phyloP scores from a whole-genome alignment of 1,140 invertebrate species.

The Ruditapes philippinarum region DNA sequence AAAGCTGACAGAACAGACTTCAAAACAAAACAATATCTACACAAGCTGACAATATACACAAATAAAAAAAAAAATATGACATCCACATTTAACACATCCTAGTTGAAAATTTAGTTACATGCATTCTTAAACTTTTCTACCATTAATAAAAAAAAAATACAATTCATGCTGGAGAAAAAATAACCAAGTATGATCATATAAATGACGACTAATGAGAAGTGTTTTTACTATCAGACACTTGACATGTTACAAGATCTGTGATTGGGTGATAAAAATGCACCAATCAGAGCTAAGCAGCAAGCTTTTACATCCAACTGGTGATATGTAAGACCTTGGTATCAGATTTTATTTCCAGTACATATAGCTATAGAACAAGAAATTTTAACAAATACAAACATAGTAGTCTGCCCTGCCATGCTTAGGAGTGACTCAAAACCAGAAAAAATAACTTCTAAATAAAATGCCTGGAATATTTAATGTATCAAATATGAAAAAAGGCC shows the following conservation, averaged over 20 bases:
- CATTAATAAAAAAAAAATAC: neutral
- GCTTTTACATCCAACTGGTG: conserved; percentile 39
- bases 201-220: neutral
- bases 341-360: neutral
- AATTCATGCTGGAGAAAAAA: neutral
- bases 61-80: neutral
- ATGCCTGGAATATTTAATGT: too few relatives aligned
- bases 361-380: neutral
- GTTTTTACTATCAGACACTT: neutral
- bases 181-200: too few relatives aligned
- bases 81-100: neutral
- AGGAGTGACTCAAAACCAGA: neutral
- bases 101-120: neutral
- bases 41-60: neutral
- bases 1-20: conserved; percentile 47
- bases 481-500: too few relatives aligned
- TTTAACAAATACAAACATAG: neutral
- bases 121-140: neutral
- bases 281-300: conserved; percentile 44
- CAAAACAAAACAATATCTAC: neutral
- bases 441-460: too few relatives aligned
- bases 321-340: neutral
- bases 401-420: conserved; percentile 9
- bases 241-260: conserved; percentile 47
- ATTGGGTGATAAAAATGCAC: conserved; percentile 43